Conservation (phyloP, 2,888 invertebrate genomes). For the Agrilus mali region DNA sequence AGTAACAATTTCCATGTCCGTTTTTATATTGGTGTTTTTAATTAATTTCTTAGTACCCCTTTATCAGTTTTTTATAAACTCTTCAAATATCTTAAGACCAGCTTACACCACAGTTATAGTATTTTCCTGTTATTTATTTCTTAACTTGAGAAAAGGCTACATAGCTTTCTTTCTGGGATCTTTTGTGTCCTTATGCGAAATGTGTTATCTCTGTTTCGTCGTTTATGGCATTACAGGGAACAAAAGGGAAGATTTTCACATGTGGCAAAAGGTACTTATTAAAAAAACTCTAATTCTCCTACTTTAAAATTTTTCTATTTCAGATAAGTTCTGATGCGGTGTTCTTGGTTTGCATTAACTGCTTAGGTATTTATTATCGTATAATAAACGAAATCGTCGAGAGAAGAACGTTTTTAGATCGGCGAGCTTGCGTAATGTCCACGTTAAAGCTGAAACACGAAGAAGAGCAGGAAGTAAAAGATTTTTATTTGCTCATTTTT, state of each 20-base stretch:
- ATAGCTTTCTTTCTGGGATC: constrained; percentile 57
- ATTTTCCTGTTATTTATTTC: constrained; percentile 70
- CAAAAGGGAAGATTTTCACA: not conserved
- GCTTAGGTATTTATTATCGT: constrained; percentile 77
- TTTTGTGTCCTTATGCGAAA: constrained; percentile 53
- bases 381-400: constrained; percentile 81
- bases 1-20: constrained; percentile 31
- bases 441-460: constrained; percentile 71
- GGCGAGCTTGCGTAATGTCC: constrained; percentile 75
- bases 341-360: constrained; percentile 61
- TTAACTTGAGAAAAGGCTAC: constrained; percentile 64
- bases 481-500: constrained; percentile 2
- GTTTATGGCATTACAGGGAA: constrained; percentile 30
- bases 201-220: constrained; percentile 43
- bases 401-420: constrained; percentile 74
- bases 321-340: constrained; percentile 48
- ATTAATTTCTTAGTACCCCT: constrained; percentile 53
- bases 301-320: constrained; percentile 6
- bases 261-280: constrained; percentile 9
- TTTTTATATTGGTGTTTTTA: constrained; percentile 28
- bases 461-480: constrained; percentile 66
- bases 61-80: constrained; percentile 38
- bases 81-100: constrained; percentile 44
- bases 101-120: constrained; percentile 61
- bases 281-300: not conserved